Evolutionary conservation across 2,797 vertebrate species (phyloP), one percentile per base, ranked within the genome.

Genomic region (Hephaestus fuliginosus): DNA sequence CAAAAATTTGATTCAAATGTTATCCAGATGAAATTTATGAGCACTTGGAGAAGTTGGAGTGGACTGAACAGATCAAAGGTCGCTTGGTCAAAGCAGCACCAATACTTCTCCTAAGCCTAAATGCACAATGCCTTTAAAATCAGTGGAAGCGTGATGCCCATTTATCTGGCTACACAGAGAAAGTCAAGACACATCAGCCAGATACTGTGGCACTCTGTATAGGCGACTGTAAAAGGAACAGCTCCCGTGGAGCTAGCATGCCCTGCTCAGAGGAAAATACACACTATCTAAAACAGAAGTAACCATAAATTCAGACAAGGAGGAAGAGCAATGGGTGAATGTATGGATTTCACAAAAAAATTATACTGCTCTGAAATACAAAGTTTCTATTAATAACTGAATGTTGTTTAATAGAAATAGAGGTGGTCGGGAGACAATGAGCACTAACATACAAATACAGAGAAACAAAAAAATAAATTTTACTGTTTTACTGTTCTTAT

Each of bases 1-100:
- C 57, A 73, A 53, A 67, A 80, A 87, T 89, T 72, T 30, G 52
- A 91, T 86, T 82, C 20, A 71, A 44, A 74, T 72, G 46, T 84
- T 70, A 76, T 78, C 46, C 52, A 57, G 82, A 71, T 57, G 13
- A 71, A 75, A 81, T 86, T 68, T 78, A 82, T 25, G 52, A 84
- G n/a, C 25, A n/a, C 36, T 43, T 22, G 2, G 49, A 67, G 44
- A 82, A 75, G 39, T 7, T 46, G 14, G 41, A 80, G 28, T 22
- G 8, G 74, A 76, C 79, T 55, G 78, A 87, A 86, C 56, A 57
- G 63, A 78, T 78, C 64, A 85, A 74, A 80, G 30, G 15, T 78
- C 13, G 76, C 72, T 88, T 68, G 62, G 46, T 53, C 20, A 55
- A 70, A 62, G 66, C n/a, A 68, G 68, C 39, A 30, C 15, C 28